phyloP scores from a whole-genome alignment of 2,888 invertebrate genomes.

The Zygothrica quintamaculata region DNA sequence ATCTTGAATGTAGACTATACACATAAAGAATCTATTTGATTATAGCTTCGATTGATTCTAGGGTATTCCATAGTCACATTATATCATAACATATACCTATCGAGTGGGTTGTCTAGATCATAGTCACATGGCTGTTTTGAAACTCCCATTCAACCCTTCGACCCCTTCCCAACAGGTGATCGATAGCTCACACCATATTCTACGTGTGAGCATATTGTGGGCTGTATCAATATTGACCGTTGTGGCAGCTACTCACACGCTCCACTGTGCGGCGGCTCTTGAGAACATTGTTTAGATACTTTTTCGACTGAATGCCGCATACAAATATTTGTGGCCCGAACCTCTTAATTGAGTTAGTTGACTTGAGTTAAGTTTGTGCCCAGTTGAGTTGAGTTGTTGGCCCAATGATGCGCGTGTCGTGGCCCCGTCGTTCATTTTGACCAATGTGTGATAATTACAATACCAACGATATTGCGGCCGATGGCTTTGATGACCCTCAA shows the following conservation, averaged over 20 bases:
- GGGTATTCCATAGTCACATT: slow-evolving; percentile 7
- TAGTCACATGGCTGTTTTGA: slow-evolving; percentile 8
- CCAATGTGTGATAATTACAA: slow-evolving; percentile 78
- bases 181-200: slow-evolving; percentile 5
- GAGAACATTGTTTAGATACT: slow-evolving; percentile 78
- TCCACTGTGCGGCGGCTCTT: slow-evolving; percentile 14
- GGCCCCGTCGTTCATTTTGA: slow-evolving; percentile 71
- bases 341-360: slow-evolving; percentile 74
- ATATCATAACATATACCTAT: slow-evolving; percentile 24
- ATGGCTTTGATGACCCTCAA: slow-evolving; percentile 53
- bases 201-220: slow-evolving; percentile 12
- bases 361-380: too few relatives aligned
- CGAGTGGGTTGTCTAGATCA: slow-evolving; percentile 33
- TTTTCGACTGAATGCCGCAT: slow-evolving; percentile 82
- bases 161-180: not conserved
- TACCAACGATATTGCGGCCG: slow-evolving; percentile 58
- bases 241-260: slow-evolving; percentile 51
- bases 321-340: slow-evolving; percentile 77
- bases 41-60: too few relatives aligned
- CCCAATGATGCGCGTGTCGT: slow-evolving; percentile 72
- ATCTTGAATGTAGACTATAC: not conserved
- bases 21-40: too few relatives aligned
- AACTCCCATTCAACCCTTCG: not conserved
- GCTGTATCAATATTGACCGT: slow-evolving; percentile 60
- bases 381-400: slow-evolving; percentile 50